Conservation (phyloP, 2,113 vertebrate genomes). For the Lepus europaeus region DNA sequence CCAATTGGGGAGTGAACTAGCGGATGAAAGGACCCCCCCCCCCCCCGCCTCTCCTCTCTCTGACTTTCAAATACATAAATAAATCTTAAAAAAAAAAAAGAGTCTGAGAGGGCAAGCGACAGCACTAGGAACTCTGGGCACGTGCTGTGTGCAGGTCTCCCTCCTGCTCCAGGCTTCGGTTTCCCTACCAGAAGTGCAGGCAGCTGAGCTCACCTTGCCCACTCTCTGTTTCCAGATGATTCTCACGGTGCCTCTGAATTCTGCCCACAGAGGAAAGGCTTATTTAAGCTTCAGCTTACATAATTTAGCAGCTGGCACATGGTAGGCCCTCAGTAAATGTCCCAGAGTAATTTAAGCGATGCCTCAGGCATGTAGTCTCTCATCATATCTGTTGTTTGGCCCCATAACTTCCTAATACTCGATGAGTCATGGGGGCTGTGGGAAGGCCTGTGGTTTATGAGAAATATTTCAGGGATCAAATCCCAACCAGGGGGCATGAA, state of each 20-base stretch:
- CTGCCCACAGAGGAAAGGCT: constrained; percentile 39
- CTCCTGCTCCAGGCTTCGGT: not conserved
- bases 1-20: too few relatives aligned
- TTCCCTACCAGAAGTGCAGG: not conserved
- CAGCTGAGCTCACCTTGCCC: not conserved
- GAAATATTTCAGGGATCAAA: constrained; percentile 71
- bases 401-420: constrained; percentile 60
- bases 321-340: constrained; percentile 68
- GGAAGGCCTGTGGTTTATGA: constrained; percentile 63
- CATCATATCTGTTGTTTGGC: constrained; percentile 50
- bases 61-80: too few relatives aligned
- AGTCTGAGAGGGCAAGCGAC: not conserved
- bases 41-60: too few relatives aligned
- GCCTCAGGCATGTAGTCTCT: constrained; percentile 63
- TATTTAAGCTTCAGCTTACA: constrained; percentile 68
- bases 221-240: constrained; percentile 30
- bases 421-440: constrained; percentile 38
- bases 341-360: constrained; percentile 73
- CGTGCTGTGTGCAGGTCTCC: not conserved
- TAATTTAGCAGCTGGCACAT: constrained; percentile 68
- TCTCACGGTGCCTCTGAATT: constrained; percentile 60
- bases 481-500: constrained; percentile 39
- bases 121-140: not conserved
- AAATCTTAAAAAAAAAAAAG: too few relatives aligned
- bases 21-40: too few relatives aligned